Evolutionary conservation across 23 tunicate genomes (phyloP), one percentile per base, ranked within the genome.

Genomic region (Ascidia mentula): DNA sequence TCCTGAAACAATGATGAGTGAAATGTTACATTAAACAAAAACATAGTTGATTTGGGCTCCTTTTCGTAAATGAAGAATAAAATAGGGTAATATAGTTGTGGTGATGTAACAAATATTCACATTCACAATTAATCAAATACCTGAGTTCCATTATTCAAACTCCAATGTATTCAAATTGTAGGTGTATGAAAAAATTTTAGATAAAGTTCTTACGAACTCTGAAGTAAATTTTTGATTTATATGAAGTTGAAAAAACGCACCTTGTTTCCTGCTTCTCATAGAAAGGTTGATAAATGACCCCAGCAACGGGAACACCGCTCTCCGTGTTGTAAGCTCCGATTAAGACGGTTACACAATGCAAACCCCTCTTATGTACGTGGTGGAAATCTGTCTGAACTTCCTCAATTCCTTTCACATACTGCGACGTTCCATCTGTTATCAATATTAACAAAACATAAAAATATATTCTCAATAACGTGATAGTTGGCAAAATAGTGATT

Each of bases 301-400:
- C 97, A 69, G 87, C 69, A 28, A 92, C 69, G 0, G 97, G 97
- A 0, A 87, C 24, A 2, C 97, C 97, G 69, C 85, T 82, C 18
- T 8, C 24, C 12, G 79, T 46, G 35, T 78, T 45, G 42, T 87
- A 87, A 31, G 82, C 92, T 30, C 92, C 97, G 15, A 92, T 92
- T 30, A 92, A 59, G 18, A 92, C 97, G 33, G 90, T 76, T 18
- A 92, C 97, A 60, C 97, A 92, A 73, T 92, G 89, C n/a, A 92
- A 70, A 1, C 97, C 97, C 12, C 36, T n/a, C 20, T 34, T 75
- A 39, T 80, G 72, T 9, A 92, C 72, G 3, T 83, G 79, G 60
- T 78, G 36, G 37, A 75, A 6, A 46, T 39, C 32, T 18, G 81
- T 69, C n/a, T 1, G 17, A 0, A 31, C 80, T 35, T 87, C 83